These are phyloP conservation scores for Drosophila prostipennis DNA, from an alignment of 2,888 invertebrate genomes.

Conservation along the genomic window DNA sequence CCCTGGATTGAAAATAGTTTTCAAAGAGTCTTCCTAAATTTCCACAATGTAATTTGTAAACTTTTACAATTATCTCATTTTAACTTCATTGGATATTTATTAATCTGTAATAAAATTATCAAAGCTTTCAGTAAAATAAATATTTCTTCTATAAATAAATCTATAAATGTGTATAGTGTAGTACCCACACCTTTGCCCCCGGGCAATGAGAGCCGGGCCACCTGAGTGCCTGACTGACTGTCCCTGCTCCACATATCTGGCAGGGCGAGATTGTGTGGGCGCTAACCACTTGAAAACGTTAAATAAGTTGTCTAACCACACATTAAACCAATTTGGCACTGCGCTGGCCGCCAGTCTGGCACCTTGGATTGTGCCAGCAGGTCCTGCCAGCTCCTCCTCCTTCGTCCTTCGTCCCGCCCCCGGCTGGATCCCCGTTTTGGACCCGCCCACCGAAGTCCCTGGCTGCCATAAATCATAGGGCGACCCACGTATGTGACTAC, in stretches of 20 bases:
- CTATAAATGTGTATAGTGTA: conserved; percentile 4
- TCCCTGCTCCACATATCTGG: conserved; percentile 57
- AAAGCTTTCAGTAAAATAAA: background rate
- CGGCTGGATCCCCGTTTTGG: conserved; percentile 2
- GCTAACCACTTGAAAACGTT: conserved; percentile 78
- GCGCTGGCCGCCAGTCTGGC: conserved; percentile 55
- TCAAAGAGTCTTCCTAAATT: too few relatives aligned
- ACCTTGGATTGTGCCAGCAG: conserved; percentile 45
- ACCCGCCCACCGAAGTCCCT: conserved; percentile 51
- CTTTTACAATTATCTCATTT: background rate
- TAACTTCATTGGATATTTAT: background rate
- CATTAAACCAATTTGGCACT: conserved; percentile 79
- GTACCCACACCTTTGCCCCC: conserved; percentile 48
- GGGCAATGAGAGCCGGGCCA: conserved; percentile 26
- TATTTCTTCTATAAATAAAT: background rate
- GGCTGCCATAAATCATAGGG: conserved; percentile 77
- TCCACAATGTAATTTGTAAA: too few relatives aligned
- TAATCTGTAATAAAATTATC: background rate
- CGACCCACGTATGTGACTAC: conserved; percentile 71
- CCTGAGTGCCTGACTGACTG: conserved; percentile 45
- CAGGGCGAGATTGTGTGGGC: conserved; percentile 34
- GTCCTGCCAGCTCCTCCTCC: conserved; percentile 15
- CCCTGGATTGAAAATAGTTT: too few relatives aligned
- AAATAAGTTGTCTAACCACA: conserved; percentile 79
- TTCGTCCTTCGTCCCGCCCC: background rate